These are phyloP conservation scores for Micronycteris hirsuta DNA, from an alignment of 2,113 vertebrate species.

Conservation along the genomic window DNA sequence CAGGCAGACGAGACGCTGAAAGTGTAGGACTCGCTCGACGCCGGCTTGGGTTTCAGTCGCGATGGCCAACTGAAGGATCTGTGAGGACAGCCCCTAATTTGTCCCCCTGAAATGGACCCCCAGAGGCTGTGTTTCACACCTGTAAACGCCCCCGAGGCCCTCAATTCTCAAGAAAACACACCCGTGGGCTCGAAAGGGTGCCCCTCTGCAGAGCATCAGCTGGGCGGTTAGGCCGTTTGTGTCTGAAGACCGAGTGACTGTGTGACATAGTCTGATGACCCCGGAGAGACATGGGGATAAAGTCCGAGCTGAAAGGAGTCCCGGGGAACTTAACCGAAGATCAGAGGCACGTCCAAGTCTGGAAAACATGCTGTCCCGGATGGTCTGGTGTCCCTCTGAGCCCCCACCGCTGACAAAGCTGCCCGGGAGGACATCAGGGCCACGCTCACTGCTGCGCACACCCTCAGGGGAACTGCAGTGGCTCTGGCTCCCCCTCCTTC, in stretches of 20 bases:
- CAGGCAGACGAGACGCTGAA: not conserved
- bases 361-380: slow-evolving; percentile 51
- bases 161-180: not conserved
- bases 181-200: too few species aligned
- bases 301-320: slow-evolving; percentile 58
- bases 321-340: slow-evolving; percentile 61
- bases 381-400: too few species aligned
- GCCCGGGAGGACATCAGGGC: slow-evolving; percentile 68
- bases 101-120: not conserved
- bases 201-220: not conserved
- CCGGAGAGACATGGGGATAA: slow-evolving; percentile 5
- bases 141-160: not conserved
- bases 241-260: slow-evolving; percentile 67
- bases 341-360: slow-evolving; percentile 70
- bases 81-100: not conserved
- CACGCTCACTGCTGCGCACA: slow-evolving; percentile 75
- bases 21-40: not conserved
- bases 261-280: slow-evolving; percentile 34
- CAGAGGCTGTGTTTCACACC: not conserved
- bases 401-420: slow-evolving; percentile 72
- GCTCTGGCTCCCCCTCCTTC: slow-evolving; percentile 53
- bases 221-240: slow-evolving; percentile 58
- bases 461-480: slow-evolving; percentile 75
- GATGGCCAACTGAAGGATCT: not conserved
- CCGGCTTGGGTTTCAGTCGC: not conserved